Percentiles rank a stretch among this genome's conserved stretches.
Conservation (phyloP, 2,888 invertebrate species). For the Rhamnusium bicolor region DNA sequence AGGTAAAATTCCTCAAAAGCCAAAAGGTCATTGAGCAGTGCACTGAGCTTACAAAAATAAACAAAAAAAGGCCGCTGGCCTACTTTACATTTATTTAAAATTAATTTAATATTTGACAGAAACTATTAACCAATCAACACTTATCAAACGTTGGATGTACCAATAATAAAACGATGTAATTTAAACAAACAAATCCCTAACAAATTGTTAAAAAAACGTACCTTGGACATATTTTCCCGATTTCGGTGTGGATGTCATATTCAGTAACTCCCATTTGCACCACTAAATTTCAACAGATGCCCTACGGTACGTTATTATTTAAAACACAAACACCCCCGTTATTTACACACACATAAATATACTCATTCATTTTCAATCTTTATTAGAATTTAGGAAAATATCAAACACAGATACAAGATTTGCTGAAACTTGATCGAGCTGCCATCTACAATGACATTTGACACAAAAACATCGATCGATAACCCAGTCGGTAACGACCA, state of each 20-base stretch:
- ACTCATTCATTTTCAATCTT: conserved; percentile 33
- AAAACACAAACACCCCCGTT: conserved; percentile 3
- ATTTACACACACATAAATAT: neutral
- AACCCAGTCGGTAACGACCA: conserved; percentile 23
- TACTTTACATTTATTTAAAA: conserved; percentile 19
- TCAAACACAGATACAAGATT: conserved; percentile 47
- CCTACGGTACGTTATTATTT: conserved; percentile 24
- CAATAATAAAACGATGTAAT: neutral
- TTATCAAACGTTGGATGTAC: neutral
- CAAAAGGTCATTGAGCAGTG: conserved; percentile 32
- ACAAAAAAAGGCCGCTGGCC: conserved; percentile 37
- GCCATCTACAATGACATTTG: conserved; percentile 58
- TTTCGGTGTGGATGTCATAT: conserved; percentile 71
- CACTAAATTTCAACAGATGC: conserved; percentile 26
- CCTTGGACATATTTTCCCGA: conserved; percentile 71
- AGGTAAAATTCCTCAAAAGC: conserved; percentile 22
- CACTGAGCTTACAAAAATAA: conserved; percentile 34
- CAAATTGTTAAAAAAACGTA: conserved; percentile 53
- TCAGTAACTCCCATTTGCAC: conserved; percentile 60
- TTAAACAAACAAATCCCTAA: conserved; percentile 1
- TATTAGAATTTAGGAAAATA: conserved; percentile 26
- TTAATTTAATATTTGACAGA: conserved; percentile 16
- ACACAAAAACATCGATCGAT: conserved; percentile 51
- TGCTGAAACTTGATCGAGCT: conserved; percentile 44
- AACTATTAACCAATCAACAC: conserved; percentile 1